phyloP scores from a whole-genome alignment of 2,113 vertebrate species.

The Rhinopomastus cyanomelas region DNA sequence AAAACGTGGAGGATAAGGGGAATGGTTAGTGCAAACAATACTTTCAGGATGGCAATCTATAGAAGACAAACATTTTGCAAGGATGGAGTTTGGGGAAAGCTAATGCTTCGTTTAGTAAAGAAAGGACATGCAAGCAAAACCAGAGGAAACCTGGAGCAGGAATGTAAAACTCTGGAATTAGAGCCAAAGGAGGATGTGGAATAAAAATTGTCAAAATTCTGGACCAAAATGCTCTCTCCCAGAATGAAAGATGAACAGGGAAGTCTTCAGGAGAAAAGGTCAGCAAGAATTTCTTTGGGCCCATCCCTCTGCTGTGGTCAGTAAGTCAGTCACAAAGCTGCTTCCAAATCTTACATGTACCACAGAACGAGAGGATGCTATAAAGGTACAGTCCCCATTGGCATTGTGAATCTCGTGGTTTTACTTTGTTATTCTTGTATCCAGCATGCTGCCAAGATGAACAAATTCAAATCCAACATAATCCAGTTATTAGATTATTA shows the following conservation, averaged over 20 bases:
- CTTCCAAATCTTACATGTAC: background rate
- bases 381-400: background rate
- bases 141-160: background rate
- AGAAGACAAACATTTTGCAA: background rate
- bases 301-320: background rate
- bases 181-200: background rate
- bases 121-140: background rate
- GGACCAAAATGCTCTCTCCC: background rate
- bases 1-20: background rate
- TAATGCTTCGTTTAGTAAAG: background rate
- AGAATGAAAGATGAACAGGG: background rate
- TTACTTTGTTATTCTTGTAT: background rate
- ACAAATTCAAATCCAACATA: slow-evolving; percentile 14
- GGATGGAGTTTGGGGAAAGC: background rate
- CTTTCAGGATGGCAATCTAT: background rate
- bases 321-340: background rate
- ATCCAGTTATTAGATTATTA: background rate
- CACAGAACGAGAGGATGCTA: background rate
- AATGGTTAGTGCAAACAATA: background rate
- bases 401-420: background rate
- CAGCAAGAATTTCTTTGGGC: background rate
- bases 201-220: slow-evolving; percentile 2
- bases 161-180: background rate
- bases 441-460: background rate
- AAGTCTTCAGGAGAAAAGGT: background rate